Conservation (phyloP, 2,888 invertebrate genomes). For the Suillia variegata region DNA sequence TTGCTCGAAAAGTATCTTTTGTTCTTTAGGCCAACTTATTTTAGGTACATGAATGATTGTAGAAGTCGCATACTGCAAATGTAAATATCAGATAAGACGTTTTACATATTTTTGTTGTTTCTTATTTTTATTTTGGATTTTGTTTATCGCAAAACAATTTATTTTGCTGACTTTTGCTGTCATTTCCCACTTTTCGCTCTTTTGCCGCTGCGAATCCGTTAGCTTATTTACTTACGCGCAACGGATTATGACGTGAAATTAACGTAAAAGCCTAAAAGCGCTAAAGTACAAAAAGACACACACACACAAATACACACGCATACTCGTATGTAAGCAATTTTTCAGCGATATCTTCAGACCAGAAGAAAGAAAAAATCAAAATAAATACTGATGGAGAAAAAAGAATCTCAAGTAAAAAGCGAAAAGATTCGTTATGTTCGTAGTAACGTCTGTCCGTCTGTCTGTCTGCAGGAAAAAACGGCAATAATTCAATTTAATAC, state of each 20-base stretch:
- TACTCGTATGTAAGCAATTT: no score
- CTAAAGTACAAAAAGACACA: no score
- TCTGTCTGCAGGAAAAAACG: slow-evolving; percentile 6
- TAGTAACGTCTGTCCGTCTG: background rate
- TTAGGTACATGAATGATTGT: no score
- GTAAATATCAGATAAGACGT: slow-evolving; percentile 13
- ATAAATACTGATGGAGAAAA: slow-evolving; percentile 1
- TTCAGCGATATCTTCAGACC: background rate
- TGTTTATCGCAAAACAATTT: slow-evolving; percentile 21
- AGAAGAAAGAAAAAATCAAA: background rate
- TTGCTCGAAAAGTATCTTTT: no score
- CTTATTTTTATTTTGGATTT: no score
- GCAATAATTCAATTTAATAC: slow-evolving; percentile 30
- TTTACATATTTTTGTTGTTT: background rate
- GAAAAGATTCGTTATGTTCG: background rate
- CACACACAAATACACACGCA: no score
- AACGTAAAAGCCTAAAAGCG: background rate
- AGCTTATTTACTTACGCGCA: no score
- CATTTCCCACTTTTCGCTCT: background rate
- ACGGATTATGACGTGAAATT: slow-evolving; percentile 15
- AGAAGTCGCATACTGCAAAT: background rate
- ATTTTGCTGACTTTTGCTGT: slow-evolving; percentile 9
- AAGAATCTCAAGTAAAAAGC: background rate
- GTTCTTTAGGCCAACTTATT: no score
- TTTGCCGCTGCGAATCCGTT: background rate